Base-by-base conservation (phyloP, 2,888 invertebrate species). In the Halictus ligatus region DNA sequence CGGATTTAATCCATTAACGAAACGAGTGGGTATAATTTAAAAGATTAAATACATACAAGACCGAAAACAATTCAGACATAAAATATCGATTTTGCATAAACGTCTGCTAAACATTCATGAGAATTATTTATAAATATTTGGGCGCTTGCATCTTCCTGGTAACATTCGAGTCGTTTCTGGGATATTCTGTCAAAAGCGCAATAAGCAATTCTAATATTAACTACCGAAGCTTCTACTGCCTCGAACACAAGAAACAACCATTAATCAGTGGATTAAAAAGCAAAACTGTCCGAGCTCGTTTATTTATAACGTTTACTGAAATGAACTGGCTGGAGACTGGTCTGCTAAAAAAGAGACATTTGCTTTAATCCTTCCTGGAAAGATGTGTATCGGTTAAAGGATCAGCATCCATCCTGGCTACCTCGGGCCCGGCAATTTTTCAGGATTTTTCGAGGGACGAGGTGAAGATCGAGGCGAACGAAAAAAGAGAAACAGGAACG, bases 311-410 rank as follows among this genome's bases (percentile, higher is more conserved):
- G 58, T 58, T 4, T 58, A 58, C 58, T 4, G n/a, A n/a, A 58
- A 58, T n/a, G n/a, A n/a, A 58, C 4, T n/a, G 58, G 58, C 12
- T 12, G 10, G n/a, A 58, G 35, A 12, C n/a, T 58, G 1, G 58
- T 12, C 10, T n/a, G 1, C 58, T 46, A n/a, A n/a, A 58, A 58
- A 58, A 58, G 54, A 58, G 58, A 58, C 58, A 58, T 58, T 58
- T n/a, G 1, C 58, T n/a, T 58, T 58, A 12, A 58, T n/a, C 4
- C 58, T 4, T 58, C 21, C 58, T n/a, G n/a, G n/a, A n/a, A 58
- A 58, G 58, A 58, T 58, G 58, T 58, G 58, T 58, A 58, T 58
- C 58, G n/a, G 58, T 58, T 58, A 58, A 58, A 58, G 58, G 58
- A 58, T 58, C n/a, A 58, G 58, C 12, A 58, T n/a, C 58, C 58